Evolutionary conservation across 2,797 vertebrate species (phyloP).

Genomic region (Arremon brunneinucha): DNA sequence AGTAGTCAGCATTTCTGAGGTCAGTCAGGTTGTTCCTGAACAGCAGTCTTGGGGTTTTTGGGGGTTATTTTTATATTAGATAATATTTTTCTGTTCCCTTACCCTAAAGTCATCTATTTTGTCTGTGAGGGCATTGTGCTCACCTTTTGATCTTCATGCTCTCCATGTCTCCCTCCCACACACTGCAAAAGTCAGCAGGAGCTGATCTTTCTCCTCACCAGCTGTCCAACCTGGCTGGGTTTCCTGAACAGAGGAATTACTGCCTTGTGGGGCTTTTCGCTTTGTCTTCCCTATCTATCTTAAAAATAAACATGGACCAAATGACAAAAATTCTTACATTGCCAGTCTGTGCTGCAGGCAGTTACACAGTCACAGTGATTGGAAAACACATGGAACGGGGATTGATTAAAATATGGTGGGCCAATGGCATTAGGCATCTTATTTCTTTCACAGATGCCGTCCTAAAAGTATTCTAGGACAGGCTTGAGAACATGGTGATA

Average conservation of each 20-base stretch:
- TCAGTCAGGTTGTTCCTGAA: background rate
- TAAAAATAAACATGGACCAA: background rate
- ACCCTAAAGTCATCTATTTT: background rate
- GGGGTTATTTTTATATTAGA: background rate
- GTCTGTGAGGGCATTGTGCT: background rate
- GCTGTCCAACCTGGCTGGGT: constrained; percentile 5
- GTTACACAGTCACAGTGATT: background rate
- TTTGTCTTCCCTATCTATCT: background rate
- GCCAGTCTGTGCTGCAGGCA: background rate
- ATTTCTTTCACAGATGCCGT: background rate
- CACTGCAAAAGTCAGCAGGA: background rate
- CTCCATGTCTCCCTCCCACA: background rate
- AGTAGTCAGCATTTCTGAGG: background rate
- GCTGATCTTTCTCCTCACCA: constrained; percentile 19
- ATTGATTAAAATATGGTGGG: background rate
- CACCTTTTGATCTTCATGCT: constrained; percentile 4
- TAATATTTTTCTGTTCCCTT: background rate
- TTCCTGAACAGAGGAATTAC: constrained; percentile 2
- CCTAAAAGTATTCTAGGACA: background rate
- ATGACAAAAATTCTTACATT: background rate
- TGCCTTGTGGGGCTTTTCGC: background rate
- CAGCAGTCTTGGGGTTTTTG: background rate
- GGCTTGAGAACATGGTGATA: background rate
- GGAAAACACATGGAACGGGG: background rate
- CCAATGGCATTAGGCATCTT: background rate